phyloP scores from a whole-genome alignment of 2,797 vertebrate species.

The Sebastiscus tertius region DNA sequence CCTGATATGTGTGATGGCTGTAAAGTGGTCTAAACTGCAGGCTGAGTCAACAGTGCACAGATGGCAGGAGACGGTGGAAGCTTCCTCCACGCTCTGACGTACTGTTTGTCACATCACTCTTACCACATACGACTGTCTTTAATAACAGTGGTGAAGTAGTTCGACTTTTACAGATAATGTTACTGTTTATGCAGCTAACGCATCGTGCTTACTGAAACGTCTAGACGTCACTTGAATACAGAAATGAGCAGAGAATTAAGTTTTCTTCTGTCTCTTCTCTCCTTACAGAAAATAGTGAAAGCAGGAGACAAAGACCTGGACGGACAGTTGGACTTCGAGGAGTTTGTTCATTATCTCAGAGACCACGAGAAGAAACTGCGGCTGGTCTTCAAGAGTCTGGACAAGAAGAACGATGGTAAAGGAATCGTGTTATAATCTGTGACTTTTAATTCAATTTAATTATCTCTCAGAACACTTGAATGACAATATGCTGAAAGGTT shows the following conservation, averaged over 20 bases:
- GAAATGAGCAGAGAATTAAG: background rate
- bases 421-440: background rate
- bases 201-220: background rate
- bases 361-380: slow-evolving; percentile 97
- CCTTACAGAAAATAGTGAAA: slow-evolving; percentile 93
- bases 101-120: slow-evolving; percentile 17
- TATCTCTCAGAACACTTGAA: too few relatives aligned
- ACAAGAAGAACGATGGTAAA: slow-evolving; percentile 96
- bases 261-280: slow-evolving; percentile 6
- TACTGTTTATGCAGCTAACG: background rate
- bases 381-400: slow-evolving; percentile 95
- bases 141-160: background rate
- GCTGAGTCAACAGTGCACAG: slow-evolving; percentile 55
- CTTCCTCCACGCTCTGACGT: background rate
- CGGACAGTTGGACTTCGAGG: slow-evolving; percentile 95
- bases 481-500: too few relatives aligned
- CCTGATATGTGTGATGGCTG: slow-evolving; percentile 9
- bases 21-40: slow-evolving; percentile 27
- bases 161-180: background rate
- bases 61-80: slow-evolving; percentile 14
- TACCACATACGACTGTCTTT: background rate
- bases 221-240: background rate
- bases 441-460: too few relatives aligned
- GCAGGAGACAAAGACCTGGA: slow-evolving; percentile 95
- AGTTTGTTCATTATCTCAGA: slow-evolving; percentile 96